Conservation (phyloP, 2,113 vertebrate genomes). For the human region DNA sequence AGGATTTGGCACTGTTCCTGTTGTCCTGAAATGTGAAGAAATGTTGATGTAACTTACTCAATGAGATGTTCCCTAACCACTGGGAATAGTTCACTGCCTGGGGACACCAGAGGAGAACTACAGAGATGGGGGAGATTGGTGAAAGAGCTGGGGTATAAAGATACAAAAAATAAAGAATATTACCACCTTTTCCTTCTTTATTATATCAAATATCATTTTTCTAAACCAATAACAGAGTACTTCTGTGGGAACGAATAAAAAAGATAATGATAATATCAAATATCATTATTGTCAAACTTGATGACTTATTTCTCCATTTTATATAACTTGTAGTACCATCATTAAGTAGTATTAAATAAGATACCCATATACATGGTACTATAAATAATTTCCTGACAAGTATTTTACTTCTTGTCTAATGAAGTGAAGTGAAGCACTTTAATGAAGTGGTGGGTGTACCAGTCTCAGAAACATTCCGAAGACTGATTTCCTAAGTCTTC, state of each 20-base stretch:
- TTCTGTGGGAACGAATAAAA: neutral
- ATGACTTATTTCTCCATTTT: neutral
- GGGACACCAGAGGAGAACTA: neutral
- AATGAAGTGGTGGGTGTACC: neutral
- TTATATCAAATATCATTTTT: neutral
- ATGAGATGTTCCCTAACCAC: neutral
- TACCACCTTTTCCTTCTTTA: neutral
- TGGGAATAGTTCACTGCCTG: neutral
- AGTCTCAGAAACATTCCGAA: neutral
- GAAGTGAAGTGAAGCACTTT: neutral
- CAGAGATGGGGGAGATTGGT: neutral
- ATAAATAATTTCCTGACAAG: neutral
- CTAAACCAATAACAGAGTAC: neutral
- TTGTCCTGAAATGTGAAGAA: constrained; percentile 31
- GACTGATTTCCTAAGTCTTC: neutral
- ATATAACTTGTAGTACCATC: neutral
- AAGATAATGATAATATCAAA: neutral
- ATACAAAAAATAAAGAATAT: neutral
- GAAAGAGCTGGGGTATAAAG: neutral
- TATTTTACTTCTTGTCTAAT: neutral
- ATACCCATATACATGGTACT: neutral
- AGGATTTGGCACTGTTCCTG: neutral
- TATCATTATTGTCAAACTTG: neutral
- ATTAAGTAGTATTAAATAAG: neutral
- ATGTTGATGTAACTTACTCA: neutral